Evolutionary conservation across 2,888 invertebrate genomes (phyloP), one percentile per base, ranked within the genome.

Genomic region (Diaphora mendica): DNA sequence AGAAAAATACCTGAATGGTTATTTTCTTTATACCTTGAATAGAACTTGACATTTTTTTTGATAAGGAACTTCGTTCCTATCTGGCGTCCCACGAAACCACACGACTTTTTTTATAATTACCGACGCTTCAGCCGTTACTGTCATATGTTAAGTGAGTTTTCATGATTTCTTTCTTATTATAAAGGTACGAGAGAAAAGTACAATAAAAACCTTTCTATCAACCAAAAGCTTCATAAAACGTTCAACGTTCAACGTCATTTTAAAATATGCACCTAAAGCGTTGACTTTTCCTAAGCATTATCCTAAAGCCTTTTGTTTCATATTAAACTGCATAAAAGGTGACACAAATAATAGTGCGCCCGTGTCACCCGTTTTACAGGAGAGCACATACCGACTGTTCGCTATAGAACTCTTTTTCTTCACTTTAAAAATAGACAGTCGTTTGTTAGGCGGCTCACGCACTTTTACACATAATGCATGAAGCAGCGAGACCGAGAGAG

Each of bases 381-480:
- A 35, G 15, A 11, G 13, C 68, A 73, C 65, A 74, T 77, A 35
- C 70, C 64, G 67, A 76, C 51, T 73, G 70, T 74, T 77, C 74
- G 51, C n/a, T 64, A 44, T 35, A 71, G 66, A 71, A 71, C 39
- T 66, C 73, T 78, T 80, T 78, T 84, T 70, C 67, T 84, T 70
- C 67, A 72, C 66, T 82, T 77, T 42, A 71, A 82, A 79, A 79
- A 70, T 70, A 55, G 77, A 75, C 71, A 75, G 79, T 64, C 70
- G 75, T 83, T 84, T 81, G 77, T 79, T 67, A 83, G 66, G 77
- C 80, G 26, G 73, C 70, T 72, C 76, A 78, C 74, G 74, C 76
- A 76, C 72, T 72, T 79, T 70, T 79, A 51, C 69, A 72, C 62
- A 35, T 66, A 64, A 66, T 69, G 66, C 67, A 69, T 73, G 59